Conservation (phyloP, 2,797 vertebrate species). For the Cryptoblepharus egeriae region DNA sequence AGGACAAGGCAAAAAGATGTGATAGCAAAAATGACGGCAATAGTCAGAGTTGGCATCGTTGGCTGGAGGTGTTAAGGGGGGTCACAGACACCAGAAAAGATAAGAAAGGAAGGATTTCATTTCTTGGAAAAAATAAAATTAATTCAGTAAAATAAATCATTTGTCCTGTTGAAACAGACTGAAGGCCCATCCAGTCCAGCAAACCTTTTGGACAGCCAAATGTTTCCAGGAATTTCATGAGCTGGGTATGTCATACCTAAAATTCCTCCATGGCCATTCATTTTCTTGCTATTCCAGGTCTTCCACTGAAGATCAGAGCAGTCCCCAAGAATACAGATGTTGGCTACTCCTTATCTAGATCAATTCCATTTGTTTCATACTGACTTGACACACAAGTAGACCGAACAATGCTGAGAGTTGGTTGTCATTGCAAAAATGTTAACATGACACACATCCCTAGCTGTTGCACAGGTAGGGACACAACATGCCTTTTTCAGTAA, state of each 20-base stretch:
- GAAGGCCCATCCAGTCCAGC: too few species aligned
- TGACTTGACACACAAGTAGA: conserved; percentile 35
- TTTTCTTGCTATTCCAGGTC: not conserved
- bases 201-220: not conserved
- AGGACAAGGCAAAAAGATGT: too few species aligned
- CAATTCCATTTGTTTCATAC: conserved; percentile 14
- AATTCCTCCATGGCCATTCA: too few species aligned
- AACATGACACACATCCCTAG: conserved; percentile 34
- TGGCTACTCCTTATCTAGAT: not conserved
- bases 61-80: too few species aligned
- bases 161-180: too few species aligned
- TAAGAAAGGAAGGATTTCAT: too few species aligned
- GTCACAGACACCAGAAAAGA: too few species aligned
- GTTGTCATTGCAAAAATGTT: too few species aligned
- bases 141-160: too few species aligned
- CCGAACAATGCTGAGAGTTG: conserved; percentile 17
- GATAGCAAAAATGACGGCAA: too few species aligned
- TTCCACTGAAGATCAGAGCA: not conserved
- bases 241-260: not conserved
- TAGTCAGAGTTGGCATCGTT: too few species aligned
- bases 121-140: too few species aligned
- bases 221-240: not conserved
- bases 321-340: not conserved
- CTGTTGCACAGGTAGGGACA: conserved; percentile 64
- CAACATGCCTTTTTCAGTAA: conserved; percentile 61